These are phyloP conservation scores for Thera obeliscata DNA, from an alignment of 2,888 invertebrate species.

Conservation along the genomic window DNA sequence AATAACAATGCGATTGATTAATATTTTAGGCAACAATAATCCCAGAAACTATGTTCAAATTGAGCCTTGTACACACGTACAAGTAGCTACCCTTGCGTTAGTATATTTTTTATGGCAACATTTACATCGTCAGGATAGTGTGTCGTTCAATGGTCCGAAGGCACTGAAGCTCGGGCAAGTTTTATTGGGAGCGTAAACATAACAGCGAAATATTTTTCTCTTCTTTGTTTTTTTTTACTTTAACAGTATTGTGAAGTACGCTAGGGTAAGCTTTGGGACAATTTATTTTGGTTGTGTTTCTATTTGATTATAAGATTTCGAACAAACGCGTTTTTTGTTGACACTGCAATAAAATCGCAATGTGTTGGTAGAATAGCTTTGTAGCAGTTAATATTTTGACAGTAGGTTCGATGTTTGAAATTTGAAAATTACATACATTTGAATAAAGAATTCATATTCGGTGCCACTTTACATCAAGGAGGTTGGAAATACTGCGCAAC, in stretches of 20 bases:
- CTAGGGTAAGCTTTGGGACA: not conserved
- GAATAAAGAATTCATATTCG: too few relatives aligned
- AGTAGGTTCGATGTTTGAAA: too few relatives aligned
- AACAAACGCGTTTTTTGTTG: too few relatives aligned
- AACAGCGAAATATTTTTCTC: conserved; percentile 43
- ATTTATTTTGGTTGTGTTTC: not conserved
- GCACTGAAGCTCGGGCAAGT: conserved; percentile 46
- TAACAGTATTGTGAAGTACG: not conserved
- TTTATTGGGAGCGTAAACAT: conserved; percentile 57
- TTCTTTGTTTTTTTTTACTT: conserved; percentile 15
- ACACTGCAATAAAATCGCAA: too few relatives aligned
- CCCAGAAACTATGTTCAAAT: conserved; percentile 10
- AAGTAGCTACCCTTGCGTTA: conserved; percentile 14
- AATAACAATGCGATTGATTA: not conserved
- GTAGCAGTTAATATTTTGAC: too few relatives aligned
- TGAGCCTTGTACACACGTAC: not conserved
- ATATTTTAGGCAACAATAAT: conserved; percentile 8
- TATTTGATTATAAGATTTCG: not conserved
- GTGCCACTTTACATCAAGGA: too few relatives aligned
- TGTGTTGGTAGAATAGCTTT: too few relatives aligned
- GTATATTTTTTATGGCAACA: conserved; percentile 31
- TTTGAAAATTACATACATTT: too few relatives aligned
- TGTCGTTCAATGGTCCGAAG: conserved; percentile 51
- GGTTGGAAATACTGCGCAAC: too few relatives aligned
- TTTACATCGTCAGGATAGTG: conserved; percentile 36